Evolutionary conservation across 2,113 vertebrate species (phyloP).

Genomic region (Mastomys coucha): DNA sequence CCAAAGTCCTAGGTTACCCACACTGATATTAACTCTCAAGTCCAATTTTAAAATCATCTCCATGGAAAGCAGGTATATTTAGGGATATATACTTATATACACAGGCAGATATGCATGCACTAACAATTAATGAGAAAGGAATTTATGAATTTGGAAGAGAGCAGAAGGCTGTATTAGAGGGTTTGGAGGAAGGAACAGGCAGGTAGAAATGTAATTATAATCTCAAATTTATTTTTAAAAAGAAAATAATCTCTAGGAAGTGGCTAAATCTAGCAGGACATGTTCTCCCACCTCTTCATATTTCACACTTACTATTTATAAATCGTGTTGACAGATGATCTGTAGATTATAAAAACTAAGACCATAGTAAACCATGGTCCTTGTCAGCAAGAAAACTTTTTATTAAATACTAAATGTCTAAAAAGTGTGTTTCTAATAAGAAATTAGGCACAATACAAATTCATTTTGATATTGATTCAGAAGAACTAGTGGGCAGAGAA

Average conservation of each 20-base stretch:
- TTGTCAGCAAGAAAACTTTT: neutral
- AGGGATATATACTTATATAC: neutral
- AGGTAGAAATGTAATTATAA: neutral
- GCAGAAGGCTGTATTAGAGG: too few species aligned
- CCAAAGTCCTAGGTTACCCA: neutral
- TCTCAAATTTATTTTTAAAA: neutral
- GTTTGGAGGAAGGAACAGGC: neutral
- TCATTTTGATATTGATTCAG: neutral
- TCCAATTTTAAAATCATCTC: neutral
- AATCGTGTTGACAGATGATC: neutral
- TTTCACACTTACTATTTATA: neutral
- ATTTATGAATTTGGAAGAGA: neutral
- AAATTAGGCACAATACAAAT: neutral
- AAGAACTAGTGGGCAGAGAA: neutral
- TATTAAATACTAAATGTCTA: conserved; percentile 29
- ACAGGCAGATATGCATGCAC: neutral
- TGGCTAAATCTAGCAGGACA: neutral
- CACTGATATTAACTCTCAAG: neutral
- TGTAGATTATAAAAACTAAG: neutral
- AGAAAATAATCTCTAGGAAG: neutral
- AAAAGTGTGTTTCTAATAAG: neutral
- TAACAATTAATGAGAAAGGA: neutral
- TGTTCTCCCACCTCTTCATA: neutral
- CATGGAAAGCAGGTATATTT: neutral
- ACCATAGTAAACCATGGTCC: neutral